Evolutionary conservation across 2,888 invertebrate species (phyloP).

Genomic region (Polyommatus icarus): DNA sequence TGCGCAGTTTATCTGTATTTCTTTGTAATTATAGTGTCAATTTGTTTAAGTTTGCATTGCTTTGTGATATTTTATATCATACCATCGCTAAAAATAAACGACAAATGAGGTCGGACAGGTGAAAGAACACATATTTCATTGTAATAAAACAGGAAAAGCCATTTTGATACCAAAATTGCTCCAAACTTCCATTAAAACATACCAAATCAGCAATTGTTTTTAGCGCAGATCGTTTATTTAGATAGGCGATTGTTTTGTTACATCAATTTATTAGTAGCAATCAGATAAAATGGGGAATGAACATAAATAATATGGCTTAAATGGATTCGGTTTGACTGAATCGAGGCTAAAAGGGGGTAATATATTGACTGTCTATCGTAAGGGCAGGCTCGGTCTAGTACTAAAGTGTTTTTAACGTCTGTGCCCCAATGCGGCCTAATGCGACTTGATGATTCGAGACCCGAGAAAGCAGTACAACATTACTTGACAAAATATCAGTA

Average conservation of each 20-base stretch:
- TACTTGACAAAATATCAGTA: too few relatives aligned
- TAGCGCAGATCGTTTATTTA: slow-evolving; percentile 11
- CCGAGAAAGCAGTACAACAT: too few relatives aligned
- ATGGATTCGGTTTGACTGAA: slow-evolving; percentile 19
- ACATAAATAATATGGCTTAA: slow-evolving; percentile 26
- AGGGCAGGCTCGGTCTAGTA: background rate
- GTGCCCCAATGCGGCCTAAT: background rate
- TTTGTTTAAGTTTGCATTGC: background rate
- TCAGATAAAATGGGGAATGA: slow-evolving; percentile 22
- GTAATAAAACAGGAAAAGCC: background rate
- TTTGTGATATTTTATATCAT: background rate
- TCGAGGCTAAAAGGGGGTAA: slow-evolving; percentile 18
- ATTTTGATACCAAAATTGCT: background rate
- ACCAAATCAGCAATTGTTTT: slow-evolving; percentile 11
- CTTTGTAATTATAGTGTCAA: background rate
- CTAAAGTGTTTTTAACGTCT: background rate
- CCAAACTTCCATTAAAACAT: background rate
- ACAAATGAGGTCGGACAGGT: background rate
- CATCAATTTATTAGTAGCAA: slow-evolving; percentile 18
- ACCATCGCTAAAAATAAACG: background rate
- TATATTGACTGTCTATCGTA: background rate
- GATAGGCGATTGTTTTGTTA: slow-evolving; percentile 19
- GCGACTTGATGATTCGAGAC: too few relatives aligned
- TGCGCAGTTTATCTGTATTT: too few relatives aligned
- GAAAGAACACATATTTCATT: background rate